phyloP scores from a whole-genome alignment of 53 echinoderm and acorn worm species.

The Paelopatides confundens region DNA sequence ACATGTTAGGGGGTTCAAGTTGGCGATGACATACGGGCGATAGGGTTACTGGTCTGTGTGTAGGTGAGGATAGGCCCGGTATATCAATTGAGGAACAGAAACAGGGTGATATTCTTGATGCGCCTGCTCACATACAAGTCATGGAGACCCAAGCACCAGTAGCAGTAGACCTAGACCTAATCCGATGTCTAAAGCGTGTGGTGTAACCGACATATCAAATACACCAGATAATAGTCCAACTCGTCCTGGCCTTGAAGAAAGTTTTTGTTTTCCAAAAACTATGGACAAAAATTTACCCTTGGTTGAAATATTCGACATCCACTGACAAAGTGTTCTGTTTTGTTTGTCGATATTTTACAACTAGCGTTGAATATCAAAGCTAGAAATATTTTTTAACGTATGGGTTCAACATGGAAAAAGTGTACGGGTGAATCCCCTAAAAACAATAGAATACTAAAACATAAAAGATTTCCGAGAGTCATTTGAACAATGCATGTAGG shows the following conservation, averaged over 20 bases:
- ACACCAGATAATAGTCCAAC: slow-evolving; percentile 24
- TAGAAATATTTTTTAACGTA: neutral
- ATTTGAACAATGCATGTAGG: slow-evolving; percentile 29
- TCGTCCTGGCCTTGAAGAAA: slow-evolving; percentile 17
- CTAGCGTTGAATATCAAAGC: neutral
- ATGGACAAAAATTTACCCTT: slow-evolving; percentile 40
- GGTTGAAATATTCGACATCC: slow-evolving; percentile 29
- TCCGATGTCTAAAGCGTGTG: neutral
- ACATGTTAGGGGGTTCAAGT: no score
- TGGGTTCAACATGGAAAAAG: slow-evolving; percentile 41
- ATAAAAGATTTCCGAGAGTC: slow-evolving; percentile 33
- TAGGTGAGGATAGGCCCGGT: no score
- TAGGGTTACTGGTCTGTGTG: no score
- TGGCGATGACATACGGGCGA: no score
- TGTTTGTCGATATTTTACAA: slow-evolving; percentile 5
- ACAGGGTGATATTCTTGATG: no score
- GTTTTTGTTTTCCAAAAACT: slow-evolving; percentile 4
- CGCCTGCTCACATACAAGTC: no score
- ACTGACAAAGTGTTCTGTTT: slow-evolving; percentile 21
- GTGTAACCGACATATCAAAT: slow-evolving; percentile 24
- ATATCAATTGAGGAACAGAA: neutral
- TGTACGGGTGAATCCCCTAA: neutral
- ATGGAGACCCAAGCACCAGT: no score
- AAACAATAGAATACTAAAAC: slow-evolving; percentile 30
- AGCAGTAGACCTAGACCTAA: neutral